Evolutionary conservation across 1,140 invertebrate species (phyloP), one percentile per base, ranked within the genome.

Genomic region (Drosophila rhopaloa): DNA sequence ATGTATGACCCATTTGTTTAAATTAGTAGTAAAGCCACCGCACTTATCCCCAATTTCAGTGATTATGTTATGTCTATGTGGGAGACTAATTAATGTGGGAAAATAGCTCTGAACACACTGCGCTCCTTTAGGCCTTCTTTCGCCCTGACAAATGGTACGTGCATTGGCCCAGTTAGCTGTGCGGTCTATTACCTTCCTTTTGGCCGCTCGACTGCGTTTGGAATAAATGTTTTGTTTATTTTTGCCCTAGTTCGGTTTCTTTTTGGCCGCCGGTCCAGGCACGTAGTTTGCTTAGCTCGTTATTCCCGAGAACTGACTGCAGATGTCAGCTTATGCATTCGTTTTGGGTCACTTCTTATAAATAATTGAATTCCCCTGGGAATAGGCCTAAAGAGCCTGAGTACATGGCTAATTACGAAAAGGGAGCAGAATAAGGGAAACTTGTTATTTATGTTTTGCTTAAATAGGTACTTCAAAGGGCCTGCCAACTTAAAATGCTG

Each of bases 321-420:
- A 61, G 32, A 74, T 62, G 57, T 63, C 53, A 75, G 67, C 65
- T 71, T 71, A 50, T 71, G 66, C 67, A 71, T 71, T 71, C 65
- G 38, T 14, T 75, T 75, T 56, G 51, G 59, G 70, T 74, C 59
- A 76, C n/a, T 67, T 57, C 60, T 54, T 58, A 53, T 76, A 58
- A 76, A 76, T 76, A 76, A 66, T 76, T 66, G 7, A 76, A 66
- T 44, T 56, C 35, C 53, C 35, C 19, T 35, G 53, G 54, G 71
- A 72, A 13, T 2, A 19, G n/a, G 19, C 67, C 63, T 37, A 71
- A 71, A 48, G 43, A 58, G 67, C 44, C 66, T 11, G 27, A 50
- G 51, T 71, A 71, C 67, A 57, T 43, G 43, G 53, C 65, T 71
- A 71, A 71, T 71, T 71, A 43, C 67, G 41, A 10, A 44, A 24